phyloP scores from a whole-genome alignment of 1,140 invertebrate species.

The Belonocnema kinseyi region DNA sequence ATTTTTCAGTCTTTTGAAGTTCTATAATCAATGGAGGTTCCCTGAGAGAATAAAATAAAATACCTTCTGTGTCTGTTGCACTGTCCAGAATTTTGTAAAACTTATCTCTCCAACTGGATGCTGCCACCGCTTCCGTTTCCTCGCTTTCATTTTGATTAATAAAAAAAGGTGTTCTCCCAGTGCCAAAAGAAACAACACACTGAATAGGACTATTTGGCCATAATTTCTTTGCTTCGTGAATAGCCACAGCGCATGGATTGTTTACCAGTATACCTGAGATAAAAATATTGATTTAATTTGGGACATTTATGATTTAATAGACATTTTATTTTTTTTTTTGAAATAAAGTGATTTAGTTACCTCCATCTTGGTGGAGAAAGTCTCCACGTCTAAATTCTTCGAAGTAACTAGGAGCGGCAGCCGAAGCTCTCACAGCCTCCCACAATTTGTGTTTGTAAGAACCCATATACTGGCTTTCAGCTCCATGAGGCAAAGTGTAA shows the following conservation, averaged over 20 bases:
- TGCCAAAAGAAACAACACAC: constrained; percentile 93
- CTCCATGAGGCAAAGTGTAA: constrained; percentile 86
- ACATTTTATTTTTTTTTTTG: neutral
- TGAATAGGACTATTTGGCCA: constrained; percentile 89
- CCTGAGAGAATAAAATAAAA: constrained; percentile 38
- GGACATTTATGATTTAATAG: constrained; percentile 31
- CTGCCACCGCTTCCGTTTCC: constrained; percentile 59
- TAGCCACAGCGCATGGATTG: constrained; percentile 92
- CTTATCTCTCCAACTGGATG: constrained; percentile 86
- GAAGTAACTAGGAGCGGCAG: constrained; percentile 95
- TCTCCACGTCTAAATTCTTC: constrained; percentile 88
- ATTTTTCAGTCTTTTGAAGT: too few species aligned
- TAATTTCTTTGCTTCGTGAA: constrained; percentile 90
- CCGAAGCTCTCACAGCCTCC: constrained; percentile 93
- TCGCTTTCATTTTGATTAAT: constrained; percentile 67
- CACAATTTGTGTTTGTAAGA: constrained; percentile 85
- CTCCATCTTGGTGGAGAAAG: constrained; percentile 86
- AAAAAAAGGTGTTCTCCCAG: constrained; percentile 79
- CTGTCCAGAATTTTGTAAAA: constrained; percentile 91
- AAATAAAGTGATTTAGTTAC: constrained; percentile 46
- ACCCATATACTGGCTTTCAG: constrained; percentile 88
- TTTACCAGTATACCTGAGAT: constrained; percentile 93
- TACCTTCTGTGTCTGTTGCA: constrained; percentile 93
- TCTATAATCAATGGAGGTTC: too few species aligned
- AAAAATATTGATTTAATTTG: constrained; percentile 46